These are phyloP conservation scores for Ellobius talpinus DNA, from an alignment of 2,113 vertebrate genomes.

Conservation along the genomic window DNA sequence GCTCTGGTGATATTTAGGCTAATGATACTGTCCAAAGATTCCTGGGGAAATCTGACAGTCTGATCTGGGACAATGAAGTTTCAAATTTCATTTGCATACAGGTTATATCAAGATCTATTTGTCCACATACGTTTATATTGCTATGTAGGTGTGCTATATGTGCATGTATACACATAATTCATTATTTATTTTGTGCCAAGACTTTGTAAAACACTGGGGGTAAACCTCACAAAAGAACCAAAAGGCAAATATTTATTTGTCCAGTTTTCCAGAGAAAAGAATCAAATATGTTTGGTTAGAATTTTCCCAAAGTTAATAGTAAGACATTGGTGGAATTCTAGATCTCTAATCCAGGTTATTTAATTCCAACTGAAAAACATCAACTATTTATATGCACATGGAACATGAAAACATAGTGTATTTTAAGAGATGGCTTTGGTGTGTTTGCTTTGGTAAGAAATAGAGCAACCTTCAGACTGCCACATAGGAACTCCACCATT, in stretches of 20 bases:
- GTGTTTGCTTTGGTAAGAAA: slow-evolving; percentile 24
- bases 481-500: neutral
- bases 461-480: neutral
- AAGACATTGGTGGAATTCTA: neutral
- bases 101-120: neutral
- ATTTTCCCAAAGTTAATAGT: neutral
- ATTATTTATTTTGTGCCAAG: neutral
- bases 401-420: neutral
- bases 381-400: neutral
- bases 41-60: neutral
- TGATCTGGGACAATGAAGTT: neutral
- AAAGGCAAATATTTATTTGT: neutral
- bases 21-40: neutral
- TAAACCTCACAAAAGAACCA: neutral
- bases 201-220: neutral
- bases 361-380: slow-evolving; percentile 13
- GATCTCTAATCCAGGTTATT: slow-evolving; percentile 27
- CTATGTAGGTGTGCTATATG: neutral
- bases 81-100: neutral
- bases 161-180: neutral
- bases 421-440: neutral
- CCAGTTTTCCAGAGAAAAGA: slow-evolving; percentile 3
- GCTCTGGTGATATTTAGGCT: neutral
- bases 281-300: neutral
- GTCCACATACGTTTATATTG: neutral